Evolutionary conservation across 2,888 invertebrate genomes (phyloP), one percentile per base, ranked within the genome.

Genomic region (Brenthis daphne): DNA sequence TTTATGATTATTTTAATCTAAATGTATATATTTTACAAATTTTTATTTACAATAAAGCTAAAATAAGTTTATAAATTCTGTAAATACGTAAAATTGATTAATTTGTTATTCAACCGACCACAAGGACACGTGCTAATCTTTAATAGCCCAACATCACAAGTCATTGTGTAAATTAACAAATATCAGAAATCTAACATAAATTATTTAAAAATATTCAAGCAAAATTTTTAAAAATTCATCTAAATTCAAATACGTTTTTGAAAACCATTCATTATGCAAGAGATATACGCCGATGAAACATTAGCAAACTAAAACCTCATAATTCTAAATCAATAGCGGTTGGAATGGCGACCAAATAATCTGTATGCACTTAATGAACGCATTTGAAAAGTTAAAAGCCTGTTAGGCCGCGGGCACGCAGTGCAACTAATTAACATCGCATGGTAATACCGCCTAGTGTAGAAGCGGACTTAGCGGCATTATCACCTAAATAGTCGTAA

Each of bases 311-410:
- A 80, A 84, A 82, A 78, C 77, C 80, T 70, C 77, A 80, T 80
- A 79, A 85, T 82, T 84, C 87, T 84, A 84, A 85, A 86, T 88
- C 85, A 84, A 81, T 80, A 79, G 77, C 73, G 73, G 77, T 75
- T 77, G 74, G 78, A 85, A 83, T 79, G 75, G 79, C 77, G 74
- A 75, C 80, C 82, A 85, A 85, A 88, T 85, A 88, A 88, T 87
- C 85, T 82, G 75, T 75, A 74, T 74, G 80, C 84, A 85, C 83
- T 86, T 87, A 89, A 89, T 89, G 87, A 86, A 87, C 81, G 84
- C 87, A 84, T 90, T 90, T 87, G 90, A 90, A 91, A 91, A 92
- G 91, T 90, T 90, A 89, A 88, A 90, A 89, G 89, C 90, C 81
- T 80, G 79, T 84, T 88, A 87, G 88, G 87, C 84, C 79, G 82